phyloP scores from a whole-genome alignment of 1,140 invertebrate species.

The Kradibia gibbosae region DNA sequence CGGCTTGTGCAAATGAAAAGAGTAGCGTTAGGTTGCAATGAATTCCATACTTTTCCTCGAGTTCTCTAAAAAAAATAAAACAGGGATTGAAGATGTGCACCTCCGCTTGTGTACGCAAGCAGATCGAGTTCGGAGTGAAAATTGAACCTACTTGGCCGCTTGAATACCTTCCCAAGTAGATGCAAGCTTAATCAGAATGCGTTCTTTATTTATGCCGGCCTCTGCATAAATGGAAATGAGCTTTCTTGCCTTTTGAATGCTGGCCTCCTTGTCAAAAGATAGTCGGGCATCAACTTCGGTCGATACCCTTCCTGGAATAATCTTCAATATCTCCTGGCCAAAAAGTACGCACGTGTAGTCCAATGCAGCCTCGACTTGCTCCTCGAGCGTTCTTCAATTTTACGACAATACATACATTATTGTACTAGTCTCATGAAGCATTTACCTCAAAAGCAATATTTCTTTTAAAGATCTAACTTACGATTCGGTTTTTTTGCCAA shows the following conservation, averaged over 20 bases:
- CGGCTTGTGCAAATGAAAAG: constrained; percentile 96
- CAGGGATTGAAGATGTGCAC: background rate
- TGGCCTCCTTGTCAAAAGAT: constrained; percentile 94
- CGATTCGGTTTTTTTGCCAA: constrained; percentile 83
- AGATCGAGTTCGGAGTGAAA: too few relatives aligned
- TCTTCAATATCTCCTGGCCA: constrained; percentile 97
- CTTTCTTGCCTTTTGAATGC: constrained; percentile 90
- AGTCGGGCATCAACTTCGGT: constrained; percentile 99
- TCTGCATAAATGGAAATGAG: constrained; percentile 93
- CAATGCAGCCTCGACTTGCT: constrained; percentile 86
- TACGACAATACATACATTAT: constrained; percentile 24
- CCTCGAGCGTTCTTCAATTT: constrained; percentile 76
- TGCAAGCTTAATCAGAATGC: constrained; percentile 96
- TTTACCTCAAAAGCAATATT: background rate
- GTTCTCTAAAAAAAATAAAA: constrained; percentile 76
- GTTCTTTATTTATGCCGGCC: constrained; percentile 90
- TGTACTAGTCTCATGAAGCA: constrained; percentile 30
- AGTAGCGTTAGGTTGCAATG: constrained; percentile 98
- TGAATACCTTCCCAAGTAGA: constrained; percentile 99
- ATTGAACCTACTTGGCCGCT: constrained; percentile 86
- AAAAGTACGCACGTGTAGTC: constrained; percentile 97
- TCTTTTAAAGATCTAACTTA: constrained; percentile 65
- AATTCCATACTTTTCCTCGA: constrained; percentile 94
- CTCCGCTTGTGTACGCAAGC: too few relatives aligned
- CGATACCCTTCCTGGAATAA: constrained; percentile 97